Base-by-base conservation (phyloP, 2,797 vertebrate genomes). In the Hippopotamyrus pictus region DNA sequence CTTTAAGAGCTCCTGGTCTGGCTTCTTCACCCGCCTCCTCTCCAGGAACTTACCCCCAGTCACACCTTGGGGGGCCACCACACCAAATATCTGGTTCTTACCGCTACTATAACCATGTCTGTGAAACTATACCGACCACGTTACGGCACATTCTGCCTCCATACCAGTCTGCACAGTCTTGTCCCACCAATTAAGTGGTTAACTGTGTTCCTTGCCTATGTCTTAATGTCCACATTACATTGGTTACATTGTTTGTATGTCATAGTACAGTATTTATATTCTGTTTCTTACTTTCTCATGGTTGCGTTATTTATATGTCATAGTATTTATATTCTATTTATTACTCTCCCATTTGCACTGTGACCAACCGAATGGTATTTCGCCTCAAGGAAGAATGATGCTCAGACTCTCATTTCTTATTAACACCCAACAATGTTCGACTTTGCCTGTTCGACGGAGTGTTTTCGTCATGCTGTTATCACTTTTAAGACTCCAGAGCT, bases 1-100 rank as follows among this genome's bases (percentile, higher is more conserved):
- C 94, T 97, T 98, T 91, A 97, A 98, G 89, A 97, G 89, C 90
- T 97, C 94, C 93, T 98, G 98, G 85, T 96, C 97, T 46, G 97
- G 97, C 92, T 96, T 98, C 95, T 96, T 98, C 76, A 99, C 94
- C 51, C 94, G 95, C 83, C 91, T 33, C 91, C 97, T 97, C 94
- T 96, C 95, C 93, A 99, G 94, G 94, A 97, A 99, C 93, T 95
- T 97, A 9, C 97, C 97, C 62, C 96, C 96, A 2, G 92, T 17
- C 91, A 97, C 79, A 44, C 98, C 98, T 99, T 87, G 50, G 17
- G 19, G 44, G 8, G n/a, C 0, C n/a, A 29, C 82, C 44, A 50
- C 79, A 83, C 79, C 79, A 48, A 83, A 83, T 11, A 19, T n/a
- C 8, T 19, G 2, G 41, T 22, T 83, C 19, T 46, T 82, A 82